phyloP scores from a whole-genome alignment of 2,113 vertebrate species.

The Pantherophis guttatus region DNA sequence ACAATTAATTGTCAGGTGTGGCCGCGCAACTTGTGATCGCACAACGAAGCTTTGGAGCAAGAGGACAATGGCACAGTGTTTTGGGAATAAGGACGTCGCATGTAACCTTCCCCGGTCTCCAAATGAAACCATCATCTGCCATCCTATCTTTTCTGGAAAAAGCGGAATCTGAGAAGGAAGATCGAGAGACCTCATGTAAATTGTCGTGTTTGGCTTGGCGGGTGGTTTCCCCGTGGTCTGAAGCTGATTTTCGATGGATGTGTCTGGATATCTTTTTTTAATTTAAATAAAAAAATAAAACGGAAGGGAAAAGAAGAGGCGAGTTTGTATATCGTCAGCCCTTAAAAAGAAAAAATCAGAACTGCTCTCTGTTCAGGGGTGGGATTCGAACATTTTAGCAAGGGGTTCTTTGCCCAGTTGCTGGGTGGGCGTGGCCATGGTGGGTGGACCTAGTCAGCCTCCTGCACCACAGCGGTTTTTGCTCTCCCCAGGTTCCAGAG shows the following conservation, averaged over 20 bases:
- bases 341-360: not conserved
- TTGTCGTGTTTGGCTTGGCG: not conserved
- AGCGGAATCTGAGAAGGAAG: not conserved
- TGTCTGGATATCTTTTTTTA: not conserved
- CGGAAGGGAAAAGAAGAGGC: not conserved
- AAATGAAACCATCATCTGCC: not conserved
- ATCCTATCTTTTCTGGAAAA: too few species aligned
- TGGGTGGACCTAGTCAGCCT: too few species aligned
- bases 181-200: not conserved
- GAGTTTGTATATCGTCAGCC: not conserved
- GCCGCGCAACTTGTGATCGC: not conserved
- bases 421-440: too few species aligned
- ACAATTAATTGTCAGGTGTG: not conserved
- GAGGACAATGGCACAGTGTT: constrained; percentile 1
- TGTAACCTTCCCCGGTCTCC: not conserved
- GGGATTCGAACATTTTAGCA: too few species aligned
- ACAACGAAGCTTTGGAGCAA: not conserved
- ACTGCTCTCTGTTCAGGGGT: not conserved
- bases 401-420: too few species aligned
- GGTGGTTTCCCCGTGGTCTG: not conserved
- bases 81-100: not conserved
- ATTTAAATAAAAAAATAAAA: not conserved
- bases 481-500: too few species aligned
- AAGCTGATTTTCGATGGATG: not conserved
- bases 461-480: too few species aligned